These are phyloP conservation scores for Coreoperca whiteheadi DNA, from an alignment of 2,113 vertebrate species.

Conservation along the genomic window DNA sequence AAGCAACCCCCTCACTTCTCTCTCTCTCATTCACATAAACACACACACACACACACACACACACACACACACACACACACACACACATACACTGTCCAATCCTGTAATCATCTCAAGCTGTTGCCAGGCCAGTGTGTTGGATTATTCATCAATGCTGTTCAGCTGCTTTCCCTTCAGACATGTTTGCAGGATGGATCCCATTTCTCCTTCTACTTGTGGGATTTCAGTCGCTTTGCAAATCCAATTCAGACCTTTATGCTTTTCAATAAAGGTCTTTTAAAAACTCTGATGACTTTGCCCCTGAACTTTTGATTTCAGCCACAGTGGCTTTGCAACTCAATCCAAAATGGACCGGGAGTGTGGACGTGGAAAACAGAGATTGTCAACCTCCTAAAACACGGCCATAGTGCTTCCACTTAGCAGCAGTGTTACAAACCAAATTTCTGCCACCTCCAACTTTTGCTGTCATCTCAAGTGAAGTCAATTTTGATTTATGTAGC, in stretches of 20 bases:
- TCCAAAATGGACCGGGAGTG: neutral
- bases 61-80: slow-evolving; percentile 2
- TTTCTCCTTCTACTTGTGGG: slow-evolving; percentile 8
- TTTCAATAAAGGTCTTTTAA: too few relatives aligned
- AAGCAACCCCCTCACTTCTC: neutral
- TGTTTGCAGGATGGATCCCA: slow-evolving; percentile 38
- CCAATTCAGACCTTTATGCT: too few relatives aligned
- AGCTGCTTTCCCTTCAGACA: slow-evolving; percentile 48
- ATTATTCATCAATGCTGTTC: slow-evolving; percentile 67
- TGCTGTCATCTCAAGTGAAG: neutral
- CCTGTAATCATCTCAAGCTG: slow-evolving; percentile 31
- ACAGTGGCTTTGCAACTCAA: too few relatives aligned
- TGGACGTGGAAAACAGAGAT: neutral
- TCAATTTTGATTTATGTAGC: neutral
- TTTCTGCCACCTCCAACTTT: neutral
- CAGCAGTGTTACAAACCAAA: neutral
- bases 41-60: slow-evolving; percentile 24
- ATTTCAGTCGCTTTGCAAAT: too few relatives aligned
- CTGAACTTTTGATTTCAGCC: too few relatives aligned
- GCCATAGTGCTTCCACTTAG: neutral
- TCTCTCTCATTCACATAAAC: neutral
- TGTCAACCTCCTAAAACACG: neutral
- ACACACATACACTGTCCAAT: neutral
- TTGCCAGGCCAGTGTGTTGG: slow-evolving; percentile 35
- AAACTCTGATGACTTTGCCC: too few relatives aligned